Base-by-base conservation (phyloP, 2,797 vertebrate species). In the Pitangus sulphuratus region DNA sequence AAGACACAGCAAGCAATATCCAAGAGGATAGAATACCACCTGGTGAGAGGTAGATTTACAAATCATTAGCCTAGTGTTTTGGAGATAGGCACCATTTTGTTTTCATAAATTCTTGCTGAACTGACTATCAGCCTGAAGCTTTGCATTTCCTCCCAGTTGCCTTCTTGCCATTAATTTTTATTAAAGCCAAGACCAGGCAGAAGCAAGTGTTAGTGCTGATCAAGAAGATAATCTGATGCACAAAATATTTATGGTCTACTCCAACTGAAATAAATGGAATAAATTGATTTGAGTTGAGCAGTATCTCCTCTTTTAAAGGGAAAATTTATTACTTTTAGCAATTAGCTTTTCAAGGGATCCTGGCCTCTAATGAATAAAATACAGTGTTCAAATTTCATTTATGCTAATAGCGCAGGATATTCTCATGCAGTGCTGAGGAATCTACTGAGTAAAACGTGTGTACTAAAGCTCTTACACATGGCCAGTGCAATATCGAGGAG, bases 391-490 rank as follows among this genome's bases (percentile, higher is more conserved):
- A 61, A 81, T 64, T 48, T 78, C 1, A 77, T 91, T 90, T 88
- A n/a, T 61, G n/a, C 15, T 51, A 18, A 16, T 28, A 53, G 3
- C n/a, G 8, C 40, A 33, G n/a, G 7, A 25, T 39, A 68, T 50
- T 78, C 33, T 87, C 5, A 53, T 51, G 24, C 21, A 68, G 3
- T 15, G 4, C 17, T 62, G 37, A 82, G 35, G 28, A 81, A 71
- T 28, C 4, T 17, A 6, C 10, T 33, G 28, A 2, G 6, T 81
- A 80, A 74, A 91, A 0, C 7, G 0, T 35, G 4, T 15, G 4
- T 19, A 5, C 17, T 77, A 66, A 51, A 66, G 11, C 15, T 91
- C 17, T 93, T 31, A 48, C 16, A 45, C 9, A 5, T 4, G n/a
- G 18, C 2, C 15, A 24, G 6, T 50, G 4, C 18, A 45, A 64